These are phyloP conservation scores for Ictalurus furcatus DNA, from an alignment of 2,113 vertebrate species.

Conservation along the genomic window DNA sequence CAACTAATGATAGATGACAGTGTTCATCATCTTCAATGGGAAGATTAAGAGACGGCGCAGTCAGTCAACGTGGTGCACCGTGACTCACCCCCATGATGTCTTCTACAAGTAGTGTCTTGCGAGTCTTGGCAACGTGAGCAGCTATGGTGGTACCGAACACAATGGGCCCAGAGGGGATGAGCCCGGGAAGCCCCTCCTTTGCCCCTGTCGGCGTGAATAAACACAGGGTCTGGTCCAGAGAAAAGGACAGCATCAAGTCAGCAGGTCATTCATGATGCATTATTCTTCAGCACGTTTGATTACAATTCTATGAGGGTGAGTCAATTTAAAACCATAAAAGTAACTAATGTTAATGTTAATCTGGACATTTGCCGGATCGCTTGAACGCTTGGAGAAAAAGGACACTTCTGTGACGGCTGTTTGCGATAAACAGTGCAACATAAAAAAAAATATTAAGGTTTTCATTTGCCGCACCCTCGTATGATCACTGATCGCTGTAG, in stretches of 20 bases:
- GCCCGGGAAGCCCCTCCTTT: conserved; percentile 86
- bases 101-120: conserved; percentile 90
- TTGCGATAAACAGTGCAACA: not conserved
- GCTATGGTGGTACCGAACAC: conserved; percentile 90
- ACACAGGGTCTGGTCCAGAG: conserved; percentile 83
- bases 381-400: not conserved
- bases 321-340: not conserved
- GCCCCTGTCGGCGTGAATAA: conserved; percentile 89
- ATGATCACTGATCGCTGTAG: not conserved
- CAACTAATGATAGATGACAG: not conserved
- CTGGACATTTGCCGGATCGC: not conserved
- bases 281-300: not conserved
- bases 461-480: not conserved
- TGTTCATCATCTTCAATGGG: not conserved
- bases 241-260: not conserved
- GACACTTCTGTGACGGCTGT: not conserved
- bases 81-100: conserved; percentile 89
- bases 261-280: not conserved
- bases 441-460: not conserved
- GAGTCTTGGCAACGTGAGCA: conserved; percentile 95
- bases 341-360: too few species aligned
- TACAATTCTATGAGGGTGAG: not conserved
- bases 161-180: conserved; percentile 88
- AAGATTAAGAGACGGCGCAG: not conserved
- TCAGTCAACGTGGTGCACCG: not conserved